Conservation (phyloP, 2,888 invertebrate genomes). For the Nycteola revayana region DNA sequence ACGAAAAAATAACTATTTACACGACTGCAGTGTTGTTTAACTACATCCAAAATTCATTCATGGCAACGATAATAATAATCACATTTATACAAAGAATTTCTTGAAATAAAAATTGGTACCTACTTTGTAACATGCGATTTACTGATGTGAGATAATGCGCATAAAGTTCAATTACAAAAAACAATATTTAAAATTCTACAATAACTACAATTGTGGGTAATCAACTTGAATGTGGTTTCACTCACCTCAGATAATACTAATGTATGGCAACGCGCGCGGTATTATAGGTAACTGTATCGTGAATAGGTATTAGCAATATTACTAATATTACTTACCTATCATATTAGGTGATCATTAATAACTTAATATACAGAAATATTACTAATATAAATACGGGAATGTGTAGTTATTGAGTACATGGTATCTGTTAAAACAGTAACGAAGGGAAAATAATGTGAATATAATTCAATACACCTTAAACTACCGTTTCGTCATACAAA, state of each 20-base stretch:
- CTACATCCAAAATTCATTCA: slow-evolving; percentile 37
- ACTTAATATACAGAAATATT: slow-evolving; percentile 64
- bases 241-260: slow-evolving; percentile 36
- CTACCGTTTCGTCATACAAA: slow-evolving; percentile 34
- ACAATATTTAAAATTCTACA: slow-evolving; percentile 13
- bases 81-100: slow-evolving; percentile 30
- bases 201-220: slow-evolving; percentile 21
- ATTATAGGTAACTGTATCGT: slow-evolving; percentile 69
- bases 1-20: slow-evolving; percentile 52
- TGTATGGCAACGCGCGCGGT: slow-evolving; percentile 73
- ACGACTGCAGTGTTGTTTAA: slow-evolving; percentile 38
- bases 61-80: slow-evolving; percentile 43
- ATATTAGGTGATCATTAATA: slow-evolving; percentile 35
- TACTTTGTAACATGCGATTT: slow-evolving; percentile 14
- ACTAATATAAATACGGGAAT: slow-evolving; percentile 57
- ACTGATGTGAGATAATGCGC: no score
- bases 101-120: slow-evolving; percentile 14
- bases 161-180: slow-evolving; percentile 15
- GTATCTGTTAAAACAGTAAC: slow-evolving; percentile 19
- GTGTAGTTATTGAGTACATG: slow-evolving; percentile 45
- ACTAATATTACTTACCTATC: slow-evolving; percentile 48
- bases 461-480: slow-evolving; percentile 19
- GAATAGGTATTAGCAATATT: slow-evolving; percentile 37
- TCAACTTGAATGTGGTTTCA: slow-evolving; percentile 17
- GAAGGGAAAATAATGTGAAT: slow-evolving; percentile 17